Conservation (phyloP, 2,113 vertebrate species). For the Toxostoma redivivum region DNA sequence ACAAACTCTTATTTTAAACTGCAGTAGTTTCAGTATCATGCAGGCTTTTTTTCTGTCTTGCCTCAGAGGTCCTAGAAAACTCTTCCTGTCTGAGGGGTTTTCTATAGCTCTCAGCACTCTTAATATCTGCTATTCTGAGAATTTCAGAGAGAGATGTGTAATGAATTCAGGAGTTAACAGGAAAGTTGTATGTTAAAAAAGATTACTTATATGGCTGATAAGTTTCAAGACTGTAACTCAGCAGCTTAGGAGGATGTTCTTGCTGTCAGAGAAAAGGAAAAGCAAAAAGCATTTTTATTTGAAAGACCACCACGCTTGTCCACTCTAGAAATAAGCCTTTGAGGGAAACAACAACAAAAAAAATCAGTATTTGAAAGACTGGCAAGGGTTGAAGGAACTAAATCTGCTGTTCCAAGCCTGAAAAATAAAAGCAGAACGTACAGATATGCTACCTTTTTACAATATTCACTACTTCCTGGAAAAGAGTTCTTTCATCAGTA, state of each 20-base stretch:
- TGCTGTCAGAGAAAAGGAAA: slow-evolving; percentile 55
- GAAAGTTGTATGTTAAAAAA: neutral
- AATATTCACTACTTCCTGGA: slow-evolving; percentile 85
- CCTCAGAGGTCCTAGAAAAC: neutral
- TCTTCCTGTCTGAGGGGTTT: neutral
- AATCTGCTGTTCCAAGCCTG: slow-evolving; percentile 51
- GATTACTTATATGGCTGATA: neutral
- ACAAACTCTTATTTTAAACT: neutral
- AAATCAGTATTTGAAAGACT: slow-evolving; percentile 12
- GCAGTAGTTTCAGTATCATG: neutral
- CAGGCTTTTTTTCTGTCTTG: neutral
- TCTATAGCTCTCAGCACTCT: neutral
- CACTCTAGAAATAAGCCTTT: slow-evolving; percentile 56
- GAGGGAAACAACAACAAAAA: neutral
- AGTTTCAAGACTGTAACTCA: slow-evolving; percentile 33
- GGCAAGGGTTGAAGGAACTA: slow-evolving; percentile 49
- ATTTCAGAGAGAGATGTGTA: neutral
- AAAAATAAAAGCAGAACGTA: slow-evolving; percentile 66
- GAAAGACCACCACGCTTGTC: slow-evolving; percentile 45
- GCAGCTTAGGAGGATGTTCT: slow-evolving; percentile 40
- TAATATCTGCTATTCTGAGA: neutral
- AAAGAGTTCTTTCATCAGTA: slow-evolving; percentile 89
- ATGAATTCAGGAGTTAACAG: neutral
- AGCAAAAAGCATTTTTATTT: slow-evolving; percentile 36
- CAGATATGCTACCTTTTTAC: slow-evolving; percentile 85